Evolutionary conservation across 2,888 invertebrate species (phyloP).

Genomic region (Pardosa pseudoannulata): DNA sequence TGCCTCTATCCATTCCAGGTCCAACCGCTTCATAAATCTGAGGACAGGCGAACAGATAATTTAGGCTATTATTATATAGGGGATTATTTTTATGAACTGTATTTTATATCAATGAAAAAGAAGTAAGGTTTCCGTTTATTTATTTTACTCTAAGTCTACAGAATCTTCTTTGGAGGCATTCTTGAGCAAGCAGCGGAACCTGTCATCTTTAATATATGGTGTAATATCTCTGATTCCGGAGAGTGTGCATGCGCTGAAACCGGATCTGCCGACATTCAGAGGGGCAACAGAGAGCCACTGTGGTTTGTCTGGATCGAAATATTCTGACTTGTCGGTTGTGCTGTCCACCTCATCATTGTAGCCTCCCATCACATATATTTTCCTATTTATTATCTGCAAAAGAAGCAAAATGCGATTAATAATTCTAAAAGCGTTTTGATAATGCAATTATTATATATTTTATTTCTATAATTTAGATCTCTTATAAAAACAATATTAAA

Average conservation of each 20-base stretch:
- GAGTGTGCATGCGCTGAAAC: not conserved
- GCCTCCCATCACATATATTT: conserved; percentile 39
- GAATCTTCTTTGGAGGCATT: not conserved
- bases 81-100: too few relatives aligned
- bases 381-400: conserved; percentile 13
- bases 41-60: too few relatives aligned
- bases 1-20: too few relatives aligned
- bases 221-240: not conserved
- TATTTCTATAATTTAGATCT: too few relatives aligned
- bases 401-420: not conserved
- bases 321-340: not conserved
- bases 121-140: too few relatives aligned
- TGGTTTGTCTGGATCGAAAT: not conserved
- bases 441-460: too few relatives aligned
- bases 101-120: too few relatives aligned
- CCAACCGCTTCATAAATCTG: too few relatives aligned
- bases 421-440: too few relatives aligned
- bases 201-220: not conserved
- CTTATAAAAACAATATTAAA: too few relatives aligned
- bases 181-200: not conserved
- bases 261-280: conserved; percentile 6
- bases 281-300: conserved; percentile 3
- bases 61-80: too few relatives aligned
- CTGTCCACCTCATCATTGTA: conserved; percentile 11
- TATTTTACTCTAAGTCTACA: too few relatives aligned